A percentile compares a stretch with the other conserved stretches of the same genome.
These are phyloP conservation scores for Zaprionus bogoriensis DNA, from an alignment of 2,888 invertebrate genomes.

Conservation along the genomic window DNA sequence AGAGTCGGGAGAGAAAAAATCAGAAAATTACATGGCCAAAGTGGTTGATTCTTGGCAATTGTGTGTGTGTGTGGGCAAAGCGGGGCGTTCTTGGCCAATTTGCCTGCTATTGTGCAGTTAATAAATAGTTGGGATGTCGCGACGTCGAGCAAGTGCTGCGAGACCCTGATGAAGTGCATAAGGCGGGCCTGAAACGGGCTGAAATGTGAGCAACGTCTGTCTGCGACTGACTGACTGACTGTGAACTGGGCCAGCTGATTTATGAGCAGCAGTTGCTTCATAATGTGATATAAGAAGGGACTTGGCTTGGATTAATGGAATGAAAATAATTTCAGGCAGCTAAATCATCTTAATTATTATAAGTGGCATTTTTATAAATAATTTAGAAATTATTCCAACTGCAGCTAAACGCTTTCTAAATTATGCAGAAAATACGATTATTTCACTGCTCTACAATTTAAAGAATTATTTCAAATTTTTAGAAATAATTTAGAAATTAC, in stretches of 20 bases:
- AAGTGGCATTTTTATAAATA: no score
- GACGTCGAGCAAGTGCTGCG: slow-evolving; percentile 4
- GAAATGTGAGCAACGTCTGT: slow-evolving; percentile 20
- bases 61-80: slow-evolving; percentile 30
- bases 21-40: slow-evolving; percentile 34
- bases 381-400: no score
- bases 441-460: no score
- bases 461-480: no score
- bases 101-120: slow-evolving; percentile 61
- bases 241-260: neutral
- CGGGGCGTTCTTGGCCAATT: slow-evolving; percentile 54
- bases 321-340: no score
- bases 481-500: no score
- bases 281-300: no score
- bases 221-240: slow-evolving; percentile 10
- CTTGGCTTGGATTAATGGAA: no score
- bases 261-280: neutral
- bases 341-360: no score
- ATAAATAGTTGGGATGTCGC: slow-evolving; percentile 58
- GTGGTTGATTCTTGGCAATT: slow-evolving; percentile 56
- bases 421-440: no score
- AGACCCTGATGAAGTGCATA: slow-evolving; percentile 45
- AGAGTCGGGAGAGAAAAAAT: slow-evolving; percentile 1
- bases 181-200: neutral
- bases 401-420: no score